Conservation (phyloP, 2,113 vertebrate genomes). For the Perca schrenkii region DNA sequence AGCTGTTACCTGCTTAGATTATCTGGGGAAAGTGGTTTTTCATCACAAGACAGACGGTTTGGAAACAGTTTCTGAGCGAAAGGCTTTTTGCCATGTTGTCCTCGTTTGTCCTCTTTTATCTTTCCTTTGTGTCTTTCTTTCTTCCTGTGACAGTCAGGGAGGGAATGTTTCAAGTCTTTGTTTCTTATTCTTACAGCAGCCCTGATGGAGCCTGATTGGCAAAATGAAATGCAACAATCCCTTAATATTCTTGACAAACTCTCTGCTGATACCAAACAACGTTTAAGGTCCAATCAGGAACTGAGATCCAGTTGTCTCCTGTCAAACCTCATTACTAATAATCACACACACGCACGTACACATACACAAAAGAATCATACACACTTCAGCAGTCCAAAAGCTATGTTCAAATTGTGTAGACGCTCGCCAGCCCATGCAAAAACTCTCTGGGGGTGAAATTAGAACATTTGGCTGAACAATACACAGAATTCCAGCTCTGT, state of each 20-base stretch:
- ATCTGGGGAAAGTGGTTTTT: background rate
- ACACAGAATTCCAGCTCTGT: constrained; percentile 42
- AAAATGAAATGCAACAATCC: constrained; percentile 13
- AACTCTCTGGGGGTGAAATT: constrained; percentile 39
- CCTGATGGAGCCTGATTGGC: background rate
- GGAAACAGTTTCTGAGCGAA: background rate
- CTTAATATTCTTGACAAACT: background rate
- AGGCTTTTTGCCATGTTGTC: background rate
- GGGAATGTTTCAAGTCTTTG: background rate
- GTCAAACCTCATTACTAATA: constrained; percentile 57
- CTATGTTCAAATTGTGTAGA: background rate
- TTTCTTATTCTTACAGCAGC: background rate
- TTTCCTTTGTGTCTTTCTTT: background rate
- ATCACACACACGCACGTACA: constrained; percentile 32
- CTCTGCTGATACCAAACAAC: background rate
- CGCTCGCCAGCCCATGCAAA: constrained; percentile 23
- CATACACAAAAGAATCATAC: background rate
- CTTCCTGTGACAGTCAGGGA: background rate
- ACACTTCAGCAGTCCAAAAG: background rate
- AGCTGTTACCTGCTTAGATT: background rate
- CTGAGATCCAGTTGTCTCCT: constrained; percentile 46
- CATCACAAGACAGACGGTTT: background rate
- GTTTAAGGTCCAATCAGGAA: background rate
- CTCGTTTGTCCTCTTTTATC: background rate
- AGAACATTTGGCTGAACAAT: constrained; percentile 62